Conservation (phyloP, 2,113 vertebrate species). For the Amazona guildingii region DNA sequence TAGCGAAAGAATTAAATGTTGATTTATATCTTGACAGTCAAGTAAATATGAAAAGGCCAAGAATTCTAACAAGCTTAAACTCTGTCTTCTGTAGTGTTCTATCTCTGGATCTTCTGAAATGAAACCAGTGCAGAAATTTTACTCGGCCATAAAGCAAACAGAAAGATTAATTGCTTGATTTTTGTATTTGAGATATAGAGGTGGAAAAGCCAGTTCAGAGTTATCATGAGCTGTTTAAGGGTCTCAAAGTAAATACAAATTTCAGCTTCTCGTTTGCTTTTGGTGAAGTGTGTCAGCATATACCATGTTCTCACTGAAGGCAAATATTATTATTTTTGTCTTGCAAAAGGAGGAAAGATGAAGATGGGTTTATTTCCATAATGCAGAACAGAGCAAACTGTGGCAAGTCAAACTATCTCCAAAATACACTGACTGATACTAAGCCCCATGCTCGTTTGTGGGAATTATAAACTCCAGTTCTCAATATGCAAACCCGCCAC, state of each 20-base stretch:
- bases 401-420: not conserved
- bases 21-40: constrained; percentile 13
- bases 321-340: not conserved
- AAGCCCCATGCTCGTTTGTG: not conserved
- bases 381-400: not conserved
- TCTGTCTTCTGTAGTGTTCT: not conserved
- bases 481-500: not conserved
- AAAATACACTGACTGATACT: not conserved
- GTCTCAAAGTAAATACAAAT: not conserved
- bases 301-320: not conserved
- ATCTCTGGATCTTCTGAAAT: not conserved
- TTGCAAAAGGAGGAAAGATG: not conserved
- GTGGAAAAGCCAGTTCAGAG: not conserved
- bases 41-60: constrained; percentile 2
- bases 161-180: not conserved
- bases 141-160: not conserved
- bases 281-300: not conserved
- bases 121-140: not conserved
- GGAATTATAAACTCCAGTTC: not conserved
- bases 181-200: not conserved
- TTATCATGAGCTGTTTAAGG: not conserved
- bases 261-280: not conserved
- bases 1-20: not conserved
- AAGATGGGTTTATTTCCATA: not conserved
- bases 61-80: not conserved